phyloP scores from a whole-genome alignment of 2,113 vertebrate genomes.

The Boulengeromyrus knoepffleri region DNA sequence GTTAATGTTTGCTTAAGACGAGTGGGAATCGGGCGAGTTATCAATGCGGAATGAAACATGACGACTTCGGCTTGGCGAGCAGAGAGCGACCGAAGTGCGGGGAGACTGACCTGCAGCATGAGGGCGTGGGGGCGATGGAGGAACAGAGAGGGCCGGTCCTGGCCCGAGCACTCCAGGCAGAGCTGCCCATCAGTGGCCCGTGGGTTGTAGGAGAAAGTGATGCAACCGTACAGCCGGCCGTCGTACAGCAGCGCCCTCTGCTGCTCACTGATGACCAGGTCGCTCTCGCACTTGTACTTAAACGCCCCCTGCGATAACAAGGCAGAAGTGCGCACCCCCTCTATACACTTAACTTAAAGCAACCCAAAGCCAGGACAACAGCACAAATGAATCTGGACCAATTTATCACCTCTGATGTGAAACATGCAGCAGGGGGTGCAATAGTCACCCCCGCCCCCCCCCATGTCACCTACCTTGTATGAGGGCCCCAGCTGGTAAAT shows the following conservation, averaged over 20 bases:
- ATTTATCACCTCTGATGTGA: background rate
- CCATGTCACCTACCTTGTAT: constrained; percentile 76
- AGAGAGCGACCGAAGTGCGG: background rate
- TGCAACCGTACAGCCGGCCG: constrained; percentile 79
- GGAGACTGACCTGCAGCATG: constrained; percentile 86
- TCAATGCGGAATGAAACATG: background rate
- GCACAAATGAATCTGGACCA: background rate
- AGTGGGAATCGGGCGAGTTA: background rate
- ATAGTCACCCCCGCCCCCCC: background rate
- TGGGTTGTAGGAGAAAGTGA: constrained; percentile 92
- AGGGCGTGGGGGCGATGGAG: constrained; percentile 95
- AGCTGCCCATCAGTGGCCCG: constrained; percentile 94
- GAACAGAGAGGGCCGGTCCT: constrained; percentile 91
- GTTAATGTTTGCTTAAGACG: background rate
- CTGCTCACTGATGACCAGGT: constrained; percentile 88
- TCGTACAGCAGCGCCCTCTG: constrained; percentile 89
- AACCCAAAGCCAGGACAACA: background rate
- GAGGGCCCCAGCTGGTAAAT: constrained; percentile 93
- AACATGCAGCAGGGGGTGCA: background rate
- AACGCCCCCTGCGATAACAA: constrained; percentile 75
- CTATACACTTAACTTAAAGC: background rate
- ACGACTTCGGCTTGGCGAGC: background rate
- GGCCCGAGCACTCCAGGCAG: constrained; percentile 93
- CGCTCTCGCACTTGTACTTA: constrained; percentile 93
- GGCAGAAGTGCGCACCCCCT: background rate